Base-by-base conservation (phyloP, 2,113 vertebrate species). In the Rhinopomastus cyanomelas region DNA sequence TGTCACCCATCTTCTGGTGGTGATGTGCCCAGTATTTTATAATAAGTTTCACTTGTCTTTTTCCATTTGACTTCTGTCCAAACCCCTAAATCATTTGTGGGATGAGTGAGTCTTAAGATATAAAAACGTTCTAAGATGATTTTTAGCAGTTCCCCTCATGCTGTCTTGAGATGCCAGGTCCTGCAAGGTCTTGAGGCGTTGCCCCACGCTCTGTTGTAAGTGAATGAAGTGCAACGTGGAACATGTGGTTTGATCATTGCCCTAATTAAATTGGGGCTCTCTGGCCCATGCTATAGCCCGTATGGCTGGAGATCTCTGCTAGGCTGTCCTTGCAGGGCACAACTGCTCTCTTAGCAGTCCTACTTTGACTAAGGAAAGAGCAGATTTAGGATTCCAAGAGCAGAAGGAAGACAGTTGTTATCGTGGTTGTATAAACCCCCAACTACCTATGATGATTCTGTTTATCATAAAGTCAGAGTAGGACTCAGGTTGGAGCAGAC, bases 361-460 rank as follows among this genome's bases (percentile, higher is more conserved):
- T 32, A 0, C 44, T 42, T 85, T 80, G 34, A 34, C 19, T 8
- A 15, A 82, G 80, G 42, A 62, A 89, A 46, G 12, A 72, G 27
- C 12, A 64, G 19, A 37, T 59, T 39, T 87, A 53, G 20, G 16
- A 18, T 72, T 62, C 2, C 5, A 29, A 39, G 57, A 81, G 46
- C n/a, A 52, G 34, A 15, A 29, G 30, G 27, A 68, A 78, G 46
- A 34, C 32, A 25, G 64, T 39, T 16, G 48, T 16, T 52, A 20
- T 2, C 2, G 0, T 30, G 8, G 5, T 48, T n/a, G 1, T 12
- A 5, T 22, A 8, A 4, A 13, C 30, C 29, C n/a, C 9, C 2
- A 10, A 46, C 6, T 12, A 22, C 26, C 18, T 42, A 51, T n/a
- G n/a, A n/a, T n/a, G n/a, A 1, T 32, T 10, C 1, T 6, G 4